These are phyloP conservation scores for Chouioia cunea DNA, from an alignment of 2,888 invertebrate species.

Conservation along the genomic window DNA sequence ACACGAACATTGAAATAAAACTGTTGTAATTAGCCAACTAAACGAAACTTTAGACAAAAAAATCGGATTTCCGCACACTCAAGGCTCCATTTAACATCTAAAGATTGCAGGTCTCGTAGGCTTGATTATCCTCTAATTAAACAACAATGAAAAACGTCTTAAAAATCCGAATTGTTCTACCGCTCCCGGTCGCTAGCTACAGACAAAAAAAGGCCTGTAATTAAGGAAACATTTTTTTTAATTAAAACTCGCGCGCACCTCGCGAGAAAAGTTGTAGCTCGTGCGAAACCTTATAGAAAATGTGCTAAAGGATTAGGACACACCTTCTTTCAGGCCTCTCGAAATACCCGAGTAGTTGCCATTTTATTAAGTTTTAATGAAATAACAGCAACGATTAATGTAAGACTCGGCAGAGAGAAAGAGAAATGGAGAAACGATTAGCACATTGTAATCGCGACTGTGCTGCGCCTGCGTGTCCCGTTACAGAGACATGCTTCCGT, in stretches of 20 bases:
- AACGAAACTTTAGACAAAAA: too few species aligned
- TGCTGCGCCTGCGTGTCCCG: too few species aligned
- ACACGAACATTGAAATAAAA: too few species aligned
- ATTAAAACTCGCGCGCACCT: slow-evolving; percentile 11
- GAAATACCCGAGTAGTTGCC: not conserved
- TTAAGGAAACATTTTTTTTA: slow-evolving; percentile 32
- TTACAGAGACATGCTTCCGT: too few species aligned
- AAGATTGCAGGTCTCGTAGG: too few species aligned
- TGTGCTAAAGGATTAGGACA: not conserved
- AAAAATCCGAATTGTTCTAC: slow-evolving; percentile 23
- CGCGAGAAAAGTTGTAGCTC: slow-evolving; percentile 34
- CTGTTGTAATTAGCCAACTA: too few species aligned
- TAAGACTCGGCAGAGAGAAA: not conserved
- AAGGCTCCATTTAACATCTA: too few species aligned
- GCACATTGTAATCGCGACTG: too few species aligned
- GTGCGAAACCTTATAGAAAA: slow-evolving; percentile 31
- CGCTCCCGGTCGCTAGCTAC: slow-evolving; percentile 15
- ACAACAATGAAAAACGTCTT: slow-evolving; percentile 8
- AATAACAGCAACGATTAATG: slow-evolving; percentile 23
- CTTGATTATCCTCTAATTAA: slow-evolving; percentile 14
- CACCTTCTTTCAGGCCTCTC: not conserved
- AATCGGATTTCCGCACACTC: too few species aligned
- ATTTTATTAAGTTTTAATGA: slow-evolving; percentile 26
- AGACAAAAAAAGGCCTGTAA: slow-evolving; percentile 28
- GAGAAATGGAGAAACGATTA: not conserved